phyloP scores from a whole-genome alignment of 1,140 invertebrate genomes.

The Phymastichus coffea region DNA sequence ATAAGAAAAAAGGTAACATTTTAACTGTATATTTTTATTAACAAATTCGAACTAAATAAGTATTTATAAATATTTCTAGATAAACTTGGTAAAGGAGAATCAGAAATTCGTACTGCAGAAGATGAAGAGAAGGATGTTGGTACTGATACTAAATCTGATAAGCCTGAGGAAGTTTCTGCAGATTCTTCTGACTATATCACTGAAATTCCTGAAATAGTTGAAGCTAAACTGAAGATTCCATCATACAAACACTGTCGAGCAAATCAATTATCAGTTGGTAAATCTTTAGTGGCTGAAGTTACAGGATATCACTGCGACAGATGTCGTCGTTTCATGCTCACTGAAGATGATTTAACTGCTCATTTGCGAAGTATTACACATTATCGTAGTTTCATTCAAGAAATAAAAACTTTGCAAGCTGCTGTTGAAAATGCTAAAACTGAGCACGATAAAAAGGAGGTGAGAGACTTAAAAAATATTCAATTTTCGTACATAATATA shows the following conservation, averaged over 20 bases:
- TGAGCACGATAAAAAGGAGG: slow-evolving; percentile 32
- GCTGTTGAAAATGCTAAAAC: slow-evolving; percentile 31
- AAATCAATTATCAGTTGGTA: slow-evolving; percentile 48
- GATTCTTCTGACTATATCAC: slow-evolving; percentile 47
- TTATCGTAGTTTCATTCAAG: slow-evolving; percentile 51
- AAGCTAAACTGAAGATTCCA: slow-evolving; percentile 48
- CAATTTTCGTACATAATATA: not conserved
- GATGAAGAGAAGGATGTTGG: slow-evolving; percentile 54
- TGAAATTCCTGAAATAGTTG: slow-evolving; percentile 43
- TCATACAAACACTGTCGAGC: slow-evolving; percentile 48
- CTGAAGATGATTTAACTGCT: slow-evolving; percentile 48
- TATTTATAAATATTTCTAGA: slow-evolving; percentile 36
- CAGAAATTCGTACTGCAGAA: slow-evolving; percentile 50
- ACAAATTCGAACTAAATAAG: not conserved
- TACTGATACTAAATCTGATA: slow-evolving; percentile 45
- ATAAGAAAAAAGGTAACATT: slow-evolving; percentile 47
- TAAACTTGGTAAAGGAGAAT: slow-evolving; percentile 54
- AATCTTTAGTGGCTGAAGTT: slow-evolving; percentile 50
- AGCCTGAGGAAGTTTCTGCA: slow-evolving; percentile 42
- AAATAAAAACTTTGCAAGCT: slow-evolving; percentile 45
- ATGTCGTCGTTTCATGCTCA: slow-evolving; percentile 52
- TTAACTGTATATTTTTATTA: too few species aligned
- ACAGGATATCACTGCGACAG: slow-evolving; percentile 53
- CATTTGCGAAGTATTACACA: slow-evolving; percentile 52
- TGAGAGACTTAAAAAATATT: not conserved